Base-by-base conservation (phyloP, 2,113 vertebrate genomes). In the Pterocles burchelli region DNA sequence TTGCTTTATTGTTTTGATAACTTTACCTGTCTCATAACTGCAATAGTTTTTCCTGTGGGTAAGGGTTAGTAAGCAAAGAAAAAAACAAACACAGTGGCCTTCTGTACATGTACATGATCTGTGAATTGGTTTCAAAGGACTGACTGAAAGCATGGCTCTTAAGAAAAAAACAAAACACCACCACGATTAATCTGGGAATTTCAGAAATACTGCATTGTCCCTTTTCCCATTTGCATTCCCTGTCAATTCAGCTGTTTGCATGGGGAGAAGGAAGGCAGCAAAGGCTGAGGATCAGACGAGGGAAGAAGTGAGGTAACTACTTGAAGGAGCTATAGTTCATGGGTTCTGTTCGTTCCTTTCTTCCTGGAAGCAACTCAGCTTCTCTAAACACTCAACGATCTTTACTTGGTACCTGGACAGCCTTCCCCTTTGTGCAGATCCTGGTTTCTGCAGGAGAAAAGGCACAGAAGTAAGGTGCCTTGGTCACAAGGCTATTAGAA, bases 1-100 rank as follows among this genome's bases (percentile, higher is more conserved):
- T 96, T 83, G 91, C 68, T 89, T 95, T 67, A 62, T 94, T 95
- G 89, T 75, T 92, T 57, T 68, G 62, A 7, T 75, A 67, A 76
- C 55, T 91, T 72, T 3, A 88, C 81, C 66, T 89, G 57, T 63
- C 68, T 85, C 28, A 1, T 34, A 82, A 33, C 7, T 81, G 28
- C 45, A 63, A 1, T 24, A 31, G 6, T 48, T 76, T 70, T 34
- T 73, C 34, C 28, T 85, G 34, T 20, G 71, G 58, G 5, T 45
- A 38, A 34, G 26, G 43, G 51, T 38, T 63, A 74, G 43, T n/a
- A 46, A 85, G 52, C 14, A 78, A 75, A 34, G 28, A 25, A 48
- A 70, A 34, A 11, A 0, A 0, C 29, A 54, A 76, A 34, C 36
- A 13, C 8, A 6, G 17, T 11, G 18, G 38, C 33, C 34, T 65